Conservation (phyloP, 1,140 invertebrate species). For the Drosophila pectinifera region DNA sequence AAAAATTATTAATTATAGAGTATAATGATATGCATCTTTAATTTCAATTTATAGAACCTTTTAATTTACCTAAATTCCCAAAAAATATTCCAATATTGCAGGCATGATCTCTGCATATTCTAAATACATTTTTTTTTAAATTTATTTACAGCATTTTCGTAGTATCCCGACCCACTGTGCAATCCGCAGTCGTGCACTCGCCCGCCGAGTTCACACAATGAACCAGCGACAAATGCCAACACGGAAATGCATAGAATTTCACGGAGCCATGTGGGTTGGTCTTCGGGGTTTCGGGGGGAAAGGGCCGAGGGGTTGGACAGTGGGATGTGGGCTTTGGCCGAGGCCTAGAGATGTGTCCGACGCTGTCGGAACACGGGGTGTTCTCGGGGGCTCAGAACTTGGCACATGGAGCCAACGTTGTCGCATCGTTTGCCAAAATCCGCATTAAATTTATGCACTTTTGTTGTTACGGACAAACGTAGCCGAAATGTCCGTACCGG, state of each 20-base stretch:
- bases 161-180: slow-evolving; percentile 3
- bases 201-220: slow-evolving; percentile 55
- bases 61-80: no score
- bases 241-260: slow-evolving; percentile 81
- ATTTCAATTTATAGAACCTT: no score
- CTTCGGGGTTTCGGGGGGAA: neutral
- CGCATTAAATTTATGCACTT: slow-evolving; percentile 82
- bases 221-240: slow-evolving; percentile 79
- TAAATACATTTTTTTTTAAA: no score
- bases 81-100: no score
- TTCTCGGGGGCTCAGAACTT: slow-evolving; percentile 46
- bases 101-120: no score
- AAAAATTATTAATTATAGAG: no score
- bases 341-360: slow-evolving; percentile 49
- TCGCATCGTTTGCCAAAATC: slow-evolving; percentile 80
- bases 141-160: neutral
- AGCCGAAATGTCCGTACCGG: slow-evolving; percentile 57
- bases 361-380: slow-evolving; percentile 32
- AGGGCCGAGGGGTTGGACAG: neutral
- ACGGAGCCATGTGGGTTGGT: slow-evolving; percentile 43
- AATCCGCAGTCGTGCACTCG: slow-evolving; percentile 35
- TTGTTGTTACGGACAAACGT: slow-evolving; percentile 71
- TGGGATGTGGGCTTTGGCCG: slow-evolving; percentile 2
- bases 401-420: slow-evolving; percentile 75
- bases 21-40: no score